These are phyloP conservation scores for Stratiolaelaps scimitus DNA, from an alignment of 1,140 invertebrate species.

Conservation along the genomic window DNA sequence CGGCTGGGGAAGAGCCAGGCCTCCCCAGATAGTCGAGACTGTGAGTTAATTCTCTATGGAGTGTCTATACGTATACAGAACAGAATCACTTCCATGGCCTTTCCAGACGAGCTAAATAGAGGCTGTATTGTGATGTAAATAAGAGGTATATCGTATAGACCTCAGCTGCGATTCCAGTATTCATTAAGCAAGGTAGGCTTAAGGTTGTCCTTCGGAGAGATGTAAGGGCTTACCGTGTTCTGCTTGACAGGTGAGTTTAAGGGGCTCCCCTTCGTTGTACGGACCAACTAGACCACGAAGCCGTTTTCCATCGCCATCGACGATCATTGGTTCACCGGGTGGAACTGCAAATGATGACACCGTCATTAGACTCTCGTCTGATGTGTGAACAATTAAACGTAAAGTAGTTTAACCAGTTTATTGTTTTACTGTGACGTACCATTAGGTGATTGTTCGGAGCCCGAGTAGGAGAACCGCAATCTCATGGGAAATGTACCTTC, in stretches of 20 bases:
- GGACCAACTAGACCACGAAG: slow-evolving; percentile 63
- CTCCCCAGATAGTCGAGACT: no score
- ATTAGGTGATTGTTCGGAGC: background rate
- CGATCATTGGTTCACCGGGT: slow-evolving; percentile 67
- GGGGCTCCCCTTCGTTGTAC: slow-evolving; percentile 69
- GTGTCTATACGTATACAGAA: no score
- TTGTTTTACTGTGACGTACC: background rate
- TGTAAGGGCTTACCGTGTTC: slow-evolving; percentile 57
- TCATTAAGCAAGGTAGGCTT: slow-evolving; percentile 32
- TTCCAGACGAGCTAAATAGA: no score
- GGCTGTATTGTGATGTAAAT: slow-evolving; percentile 2
- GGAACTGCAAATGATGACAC: slow-evolving; percentile 51
- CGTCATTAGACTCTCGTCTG: background rate
- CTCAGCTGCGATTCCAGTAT: background rate
- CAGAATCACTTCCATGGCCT: no score
- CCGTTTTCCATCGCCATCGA: slow-evolving; percentile 61
- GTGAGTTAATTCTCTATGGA: no score
- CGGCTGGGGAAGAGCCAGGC: no score
- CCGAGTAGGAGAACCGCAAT: background rate
- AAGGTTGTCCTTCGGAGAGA: no score
- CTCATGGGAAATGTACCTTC: background rate
- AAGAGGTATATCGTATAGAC: background rate
- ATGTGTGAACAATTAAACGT: background rate
- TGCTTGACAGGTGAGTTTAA: slow-evolving; percentile 70
- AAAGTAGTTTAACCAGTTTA: background rate